A percentile compares a stretch with the other conserved stretches of the same genome.
These are phyloP conservation scores for Tragelaphus imberbis DNA, from an alignment of 2,113 vertebrate genomes.

Conservation along the genomic window DNA sequence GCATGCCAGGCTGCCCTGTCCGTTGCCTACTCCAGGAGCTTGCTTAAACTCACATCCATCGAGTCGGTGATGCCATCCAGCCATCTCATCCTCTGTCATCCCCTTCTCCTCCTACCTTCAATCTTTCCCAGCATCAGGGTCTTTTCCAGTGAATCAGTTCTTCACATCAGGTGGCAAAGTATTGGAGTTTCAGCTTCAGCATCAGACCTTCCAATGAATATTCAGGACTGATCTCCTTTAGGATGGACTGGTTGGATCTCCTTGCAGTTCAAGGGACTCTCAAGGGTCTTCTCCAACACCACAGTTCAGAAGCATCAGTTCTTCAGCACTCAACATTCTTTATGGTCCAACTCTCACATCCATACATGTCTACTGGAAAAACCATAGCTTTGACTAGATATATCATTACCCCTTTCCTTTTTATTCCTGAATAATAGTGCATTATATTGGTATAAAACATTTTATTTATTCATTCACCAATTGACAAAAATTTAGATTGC, in stretches of 20 bases:
- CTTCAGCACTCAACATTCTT: too few species aligned
- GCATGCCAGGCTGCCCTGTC: neutral
- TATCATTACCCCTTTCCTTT: neutral
- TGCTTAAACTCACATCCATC: neutral
- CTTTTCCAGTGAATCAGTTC: neutral
- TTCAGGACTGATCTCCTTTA: neutral
- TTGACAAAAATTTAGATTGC: neutral
- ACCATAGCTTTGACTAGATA: neutral
- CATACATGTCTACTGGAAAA: too few species aligned
- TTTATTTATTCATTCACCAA: neutral
- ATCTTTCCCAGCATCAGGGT: neutral
- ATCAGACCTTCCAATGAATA: neutral
- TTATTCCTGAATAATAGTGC: neutral
- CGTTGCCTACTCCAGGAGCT: rapidly evolving
- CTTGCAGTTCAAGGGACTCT: neutral
- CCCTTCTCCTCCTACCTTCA: neutral
- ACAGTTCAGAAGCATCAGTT: too few species aligned
- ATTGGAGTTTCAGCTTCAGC: neutral
- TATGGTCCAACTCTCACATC: too few species aligned
- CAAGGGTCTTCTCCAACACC: too few species aligned
- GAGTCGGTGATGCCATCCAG: neutral
- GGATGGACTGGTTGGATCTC: neutral
- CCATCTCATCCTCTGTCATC: neutral
- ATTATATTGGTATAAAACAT: neutral
- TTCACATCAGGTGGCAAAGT: neutral